Conservation (phyloP, 2,888 invertebrate species). For the Acronicta aceris region DNA sequence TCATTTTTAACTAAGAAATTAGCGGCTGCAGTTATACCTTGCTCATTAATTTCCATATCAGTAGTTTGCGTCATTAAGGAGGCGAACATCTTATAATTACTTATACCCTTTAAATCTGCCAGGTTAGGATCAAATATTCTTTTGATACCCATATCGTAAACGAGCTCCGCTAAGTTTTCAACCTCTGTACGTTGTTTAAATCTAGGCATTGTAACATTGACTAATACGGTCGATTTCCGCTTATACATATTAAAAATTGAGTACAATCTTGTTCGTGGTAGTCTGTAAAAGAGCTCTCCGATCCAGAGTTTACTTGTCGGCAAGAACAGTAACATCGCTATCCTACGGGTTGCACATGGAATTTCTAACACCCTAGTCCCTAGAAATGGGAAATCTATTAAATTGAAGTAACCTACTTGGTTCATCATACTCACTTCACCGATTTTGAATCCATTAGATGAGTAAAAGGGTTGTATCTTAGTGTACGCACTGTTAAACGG, state of each 20-base stretch:
- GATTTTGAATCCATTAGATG: slow-evolving; percentile 30
- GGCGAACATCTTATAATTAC: slow-evolving; percentile 66
- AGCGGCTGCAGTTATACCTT: slow-evolving; percentile 63
- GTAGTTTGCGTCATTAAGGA: slow-evolving; percentile 73
- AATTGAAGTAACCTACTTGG: slow-evolving; percentile 68
- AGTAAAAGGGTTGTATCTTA: slow-evolving; percentile 62
- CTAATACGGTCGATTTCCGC: slow-evolving; percentile 51
- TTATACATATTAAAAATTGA: slow-evolving; percentile 70
- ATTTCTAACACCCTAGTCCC: slow-evolving; percentile 72
- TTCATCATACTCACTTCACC: slow-evolving; percentile 77
- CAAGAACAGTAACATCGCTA: slow-evolving; percentile 73
- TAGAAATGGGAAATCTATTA: slow-evolving; percentile 62
- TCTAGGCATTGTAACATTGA: slow-evolving; percentile 72
- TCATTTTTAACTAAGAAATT: slow-evolving; percentile 55
- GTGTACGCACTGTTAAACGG: slow-evolving; percentile 70
- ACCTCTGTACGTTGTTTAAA: slow-evolving; percentile 69
- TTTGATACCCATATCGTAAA: slow-evolving; percentile 76
- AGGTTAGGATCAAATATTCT: slow-evolving; percentile 71
- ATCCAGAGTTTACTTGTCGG: slow-evolving; percentile 60
- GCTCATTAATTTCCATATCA: slow-evolving; percentile 72
- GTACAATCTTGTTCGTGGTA: slow-evolving; percentile 65
- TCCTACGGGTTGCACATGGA: slow-evolving; percentile 60
- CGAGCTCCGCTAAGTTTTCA: slow-evolving; percentile 71
- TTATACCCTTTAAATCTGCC: slow-evolving; percentile 71
- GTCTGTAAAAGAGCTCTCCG: slow-evolving; percentile 67